These are phyloP conservation scores for Falco columbarius DNA, from an alignment of 2,797 vertebrate genomes.

Conservation along the genomic window DNA sequence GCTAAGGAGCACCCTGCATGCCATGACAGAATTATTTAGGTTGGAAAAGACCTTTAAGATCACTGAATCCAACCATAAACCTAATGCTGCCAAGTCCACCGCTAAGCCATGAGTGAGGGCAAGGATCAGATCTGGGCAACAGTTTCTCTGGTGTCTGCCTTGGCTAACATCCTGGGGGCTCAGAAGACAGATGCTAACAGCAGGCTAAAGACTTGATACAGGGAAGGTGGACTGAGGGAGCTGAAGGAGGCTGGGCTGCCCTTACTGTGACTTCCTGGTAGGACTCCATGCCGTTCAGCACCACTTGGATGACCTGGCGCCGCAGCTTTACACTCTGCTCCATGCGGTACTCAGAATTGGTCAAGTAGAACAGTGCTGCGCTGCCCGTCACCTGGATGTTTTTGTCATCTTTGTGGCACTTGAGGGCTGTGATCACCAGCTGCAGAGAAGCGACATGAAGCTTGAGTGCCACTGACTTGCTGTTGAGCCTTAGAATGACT, in stretches of 20 bases:
- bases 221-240: background rate
- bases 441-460: conserved; percentile 53
- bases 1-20: background rate
- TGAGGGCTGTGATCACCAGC: conserved; percentile 94
- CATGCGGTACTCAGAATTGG: conserved; percentile 92
- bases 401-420: conserved; percentile 96
- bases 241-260: background rate
- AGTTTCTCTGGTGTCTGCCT: background rate
- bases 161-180: background rate
- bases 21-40: no score
- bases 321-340: conserved; percentile 92
- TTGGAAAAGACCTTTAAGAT: no score
- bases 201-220: background rate
- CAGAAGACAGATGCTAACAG: background rate
- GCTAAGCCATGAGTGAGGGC: background rate
- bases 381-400: conserved; percentile 98
- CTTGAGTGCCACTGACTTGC: background rate
- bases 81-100: no score
- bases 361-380: conserved; percentile 94
- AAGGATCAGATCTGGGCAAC: background rate
- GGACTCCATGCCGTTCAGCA: conserved; percentile 97
- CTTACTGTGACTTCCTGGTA: conserved; percentile 98
- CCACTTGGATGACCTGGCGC: conserved; percentile 94
- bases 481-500: background rate
- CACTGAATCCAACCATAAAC: no score